These are phyloP conservation scores for Nemapogon koenigi DNA, from an alignment of 2,888 invertebrate genomes.

Conservation along the genomic window DNA sequence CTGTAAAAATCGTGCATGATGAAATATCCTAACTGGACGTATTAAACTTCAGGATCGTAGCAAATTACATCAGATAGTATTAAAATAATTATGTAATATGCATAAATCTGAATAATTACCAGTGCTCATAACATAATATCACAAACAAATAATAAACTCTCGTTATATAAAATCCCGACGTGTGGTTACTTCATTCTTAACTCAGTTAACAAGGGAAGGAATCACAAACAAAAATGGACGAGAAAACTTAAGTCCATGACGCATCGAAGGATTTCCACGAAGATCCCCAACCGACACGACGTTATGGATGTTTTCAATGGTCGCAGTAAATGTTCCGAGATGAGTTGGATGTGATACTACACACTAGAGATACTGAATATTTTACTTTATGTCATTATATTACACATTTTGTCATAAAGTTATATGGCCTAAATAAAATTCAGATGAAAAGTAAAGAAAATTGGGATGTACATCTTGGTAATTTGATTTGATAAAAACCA, in stretches of 20 bases:
- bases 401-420: background rate
- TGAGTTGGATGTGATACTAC: background rate
- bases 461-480: background rate
- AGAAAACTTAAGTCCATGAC: conserved; percentile 28
- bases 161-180: no score
- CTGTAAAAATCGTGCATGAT: no score
- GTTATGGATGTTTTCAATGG: conserved; percentile 41
- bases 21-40: no score
- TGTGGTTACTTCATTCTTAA: conserved; percentile 4
- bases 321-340: conserved; percentile 2
- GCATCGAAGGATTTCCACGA: conserved; percentile 46
- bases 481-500: no score
- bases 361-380: no score
- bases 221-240: conserved; percentile 8
- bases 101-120: no score
- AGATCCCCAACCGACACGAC: conserved; percentile 32
- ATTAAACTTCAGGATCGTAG: no score
- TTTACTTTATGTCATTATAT: no score
- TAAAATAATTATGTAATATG: no score
- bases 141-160: no score
- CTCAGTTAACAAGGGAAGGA: conserved; percentile 10
- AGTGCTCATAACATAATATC: no score
- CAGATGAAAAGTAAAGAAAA: background rate
- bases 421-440: background rate
- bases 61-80: no score